These are phyloP conservation scores for Pedicia rivosa DNA, from an alignment of 2,888 invertebrate species.

Conservation along the genomic window DNA sequence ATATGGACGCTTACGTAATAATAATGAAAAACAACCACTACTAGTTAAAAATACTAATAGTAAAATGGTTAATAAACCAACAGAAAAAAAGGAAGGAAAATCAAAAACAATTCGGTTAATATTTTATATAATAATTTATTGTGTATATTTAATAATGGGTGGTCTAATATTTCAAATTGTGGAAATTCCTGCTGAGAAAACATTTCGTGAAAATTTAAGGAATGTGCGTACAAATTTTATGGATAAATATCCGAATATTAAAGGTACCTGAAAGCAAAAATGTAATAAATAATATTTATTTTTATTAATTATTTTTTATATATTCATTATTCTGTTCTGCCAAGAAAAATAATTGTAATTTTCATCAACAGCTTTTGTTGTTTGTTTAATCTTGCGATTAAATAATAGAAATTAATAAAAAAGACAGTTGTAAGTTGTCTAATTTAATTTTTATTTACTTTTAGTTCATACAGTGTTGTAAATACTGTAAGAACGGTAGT, in stretches of 20 bases:
- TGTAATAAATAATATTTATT: background rate
- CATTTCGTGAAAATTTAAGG: slow-evolving; percentile 34
- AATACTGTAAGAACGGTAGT: too few species aligned
- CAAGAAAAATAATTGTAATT: too few species aligned
- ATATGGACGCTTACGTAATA: too few species aligned
- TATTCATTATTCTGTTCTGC: too few species aligned
- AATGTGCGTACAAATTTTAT: slow-evolving; percentile 39
- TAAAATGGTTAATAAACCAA: slow-evolving; percentile 1
- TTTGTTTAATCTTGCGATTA: too few species aligned
- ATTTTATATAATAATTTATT: slow-evolving; percentile 40
- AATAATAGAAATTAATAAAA: too few species aligned
- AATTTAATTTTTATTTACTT: too few species aligned
- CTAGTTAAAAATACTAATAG: slow-evolving; percentile 4
- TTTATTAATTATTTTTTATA: background rate
- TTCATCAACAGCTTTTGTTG: too few species aligned
- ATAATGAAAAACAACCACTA: too few species aligned
- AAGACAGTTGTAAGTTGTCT: too few species aligned
- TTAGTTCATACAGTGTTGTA: too few species aligned
- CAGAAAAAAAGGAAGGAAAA: slow-evolving; percentile 1
- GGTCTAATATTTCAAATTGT: slow-evolving; percentile 48
- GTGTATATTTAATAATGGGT: slow-evolving; percentile 45
- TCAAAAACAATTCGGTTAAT: slow-evolving; percentile 23
- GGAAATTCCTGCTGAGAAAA: slow-evolving; percentile 46
- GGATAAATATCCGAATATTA: slow-evolving; percentile 39
- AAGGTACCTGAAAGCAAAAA: slow-evolving; percentile 33